A percentile compares a stretch with the other conserved stretches of the same genome.
These are phyloP conservation scores for Muntiacus muntjak DNA, from an alignment of 2,113 vertebrate species.

Conservation along the genomic window DNA sequence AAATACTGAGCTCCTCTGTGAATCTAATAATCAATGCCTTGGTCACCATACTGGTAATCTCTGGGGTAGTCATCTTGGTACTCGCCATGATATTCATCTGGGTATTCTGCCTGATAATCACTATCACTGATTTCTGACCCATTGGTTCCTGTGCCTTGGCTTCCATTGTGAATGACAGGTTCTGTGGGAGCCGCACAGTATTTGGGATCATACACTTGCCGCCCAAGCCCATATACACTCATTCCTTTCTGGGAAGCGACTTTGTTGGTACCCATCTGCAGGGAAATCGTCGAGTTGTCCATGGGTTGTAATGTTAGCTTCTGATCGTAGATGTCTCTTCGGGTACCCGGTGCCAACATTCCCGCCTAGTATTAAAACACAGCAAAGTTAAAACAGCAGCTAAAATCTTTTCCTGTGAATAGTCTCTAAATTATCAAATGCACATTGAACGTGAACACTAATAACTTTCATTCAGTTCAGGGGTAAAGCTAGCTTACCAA, in stretches of 20 bases:
- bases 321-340: conserved; percentile 97
- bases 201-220: conserved; percentile 97
- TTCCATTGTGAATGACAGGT: conserved; percentile 92
- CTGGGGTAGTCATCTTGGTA: conserved; percentile 88
- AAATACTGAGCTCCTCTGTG: conserved; percentile 82
- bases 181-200: conserved; percentile 94
- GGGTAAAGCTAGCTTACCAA: not conserved
- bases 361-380: conserved; percentile 84
- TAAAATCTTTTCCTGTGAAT: not conserved
- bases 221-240: conserved; percentile 96
- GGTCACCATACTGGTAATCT: conserved; percentile 93
- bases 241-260: conserved; percentile 97
- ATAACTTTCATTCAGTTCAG: not conserved
- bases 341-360: conserved; percentile 95
- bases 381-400: not conserved
- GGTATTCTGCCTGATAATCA: conserved; percentile 96
- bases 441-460: not conserved
- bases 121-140: conserved; percentile 98
- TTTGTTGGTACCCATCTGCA: conserved; percentile 99
- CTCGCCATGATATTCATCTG: conserved; percentile 90
- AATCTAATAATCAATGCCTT: conserved; percentile 93
- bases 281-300: conserved; percentile 96
- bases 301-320: conserved; percentile 90
- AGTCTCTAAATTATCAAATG: not conserved
- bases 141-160: conserved; percentile 95